Percentiles rank a stretch among this genome's conserved stretches.
phyloP scores from a whole-genome alignment of 2,113 vertebrate genomes.

The Cyprinodon variegatus region DNA sequence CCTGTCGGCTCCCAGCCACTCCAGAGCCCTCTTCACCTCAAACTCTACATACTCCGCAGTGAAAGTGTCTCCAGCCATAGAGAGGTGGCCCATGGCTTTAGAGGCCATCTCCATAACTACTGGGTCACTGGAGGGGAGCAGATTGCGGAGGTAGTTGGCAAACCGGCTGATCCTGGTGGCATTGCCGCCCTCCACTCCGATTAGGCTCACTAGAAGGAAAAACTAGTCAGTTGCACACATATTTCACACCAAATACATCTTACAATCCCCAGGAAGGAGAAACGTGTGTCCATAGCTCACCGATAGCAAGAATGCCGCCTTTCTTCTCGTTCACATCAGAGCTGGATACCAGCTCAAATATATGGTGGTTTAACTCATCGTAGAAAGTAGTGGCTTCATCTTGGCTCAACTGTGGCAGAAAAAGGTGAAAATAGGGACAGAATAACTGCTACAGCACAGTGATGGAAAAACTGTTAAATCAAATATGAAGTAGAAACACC shows the following conservation, averaged over 20 bases:
- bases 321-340: slow-evolving; percentile 98
- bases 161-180: slow-evolving; percentile 96
- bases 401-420: slow-evolving; percentile 88
- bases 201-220: slow-evolving; percentile 89
- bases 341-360: slow-evolving; percentile 98
- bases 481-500: no score
- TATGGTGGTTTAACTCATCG: slow-evolving; percentile 97
- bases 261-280: no score
- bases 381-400: slow-evolving; percentile 98
- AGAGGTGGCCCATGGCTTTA: slow-evolving; percentile 95
- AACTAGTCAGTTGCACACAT: not conserved
- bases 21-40: slow-evolving; percentile 97
- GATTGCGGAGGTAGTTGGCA: slow-evolving; percentile 96
- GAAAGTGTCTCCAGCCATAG: slow-evolving; percentile 97
- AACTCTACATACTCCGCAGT: slow-evolving; percentile 99
- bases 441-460: not conserved
- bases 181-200: slow-evolving; percentile 96
- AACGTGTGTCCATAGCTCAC: slow-evolving; percentile 70
- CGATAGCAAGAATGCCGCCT: slow-evolving; percentile 97
- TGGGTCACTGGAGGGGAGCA: slow-evolving; percentile 94
- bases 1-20: slow-evolving; percentile 96
- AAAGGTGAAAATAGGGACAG: not conserved
- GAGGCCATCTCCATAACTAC: slow-evolving; percentile 99
- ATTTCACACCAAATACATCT: not conserved
- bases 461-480: no score